These are phyloP conservation scores for Panzeria rudis DNA, from an alignment of 2,888 invertebrate genomes.

Conservation along the genomic window DNA sequence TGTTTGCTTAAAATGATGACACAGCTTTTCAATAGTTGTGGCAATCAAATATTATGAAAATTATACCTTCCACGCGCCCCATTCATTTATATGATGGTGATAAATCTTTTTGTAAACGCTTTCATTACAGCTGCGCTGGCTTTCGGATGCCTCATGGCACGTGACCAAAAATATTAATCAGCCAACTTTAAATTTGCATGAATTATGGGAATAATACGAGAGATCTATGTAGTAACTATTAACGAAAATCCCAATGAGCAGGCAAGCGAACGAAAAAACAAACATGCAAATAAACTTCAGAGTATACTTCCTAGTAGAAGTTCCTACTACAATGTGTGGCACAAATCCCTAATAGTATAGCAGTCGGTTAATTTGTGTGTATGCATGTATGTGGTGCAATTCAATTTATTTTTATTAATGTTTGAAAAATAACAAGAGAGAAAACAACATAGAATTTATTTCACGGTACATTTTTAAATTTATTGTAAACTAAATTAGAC, in stretches of 20 bases:
- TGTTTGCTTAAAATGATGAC: slow-evolving; percentile 56
- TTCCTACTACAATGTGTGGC: slow-evolving; percentile 40
- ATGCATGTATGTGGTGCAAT: slow-evolving; percentile 48
- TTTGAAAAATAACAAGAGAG: not conserved
- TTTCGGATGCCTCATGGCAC: slow-evolving; percentile 76
- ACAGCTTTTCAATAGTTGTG: slow-evolving; percentile 62
- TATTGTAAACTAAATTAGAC: not conserved
- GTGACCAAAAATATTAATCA: slow-evolving; percentile 83
- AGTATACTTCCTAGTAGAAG: slow-evolving; percentile 12
- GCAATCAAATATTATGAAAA: slow-evolving; percentile 67
- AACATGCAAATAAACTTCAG: slow-evolving; percentile 48
- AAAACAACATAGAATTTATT: not conserved
- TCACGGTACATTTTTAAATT: not conserved
- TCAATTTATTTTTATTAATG: slow-evolving; percentile 45
- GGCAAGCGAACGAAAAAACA: not conserved
- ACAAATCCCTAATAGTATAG: slow-evolving; percentile 27
- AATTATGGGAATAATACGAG: slow-evolving; percentile 76
- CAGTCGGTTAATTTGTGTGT: slow-evolving; percentile 62
- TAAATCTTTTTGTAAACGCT: slow-evolving; percentile 75
- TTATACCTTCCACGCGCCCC: slow-evolving; percentile 63
- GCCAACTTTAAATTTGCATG: slow-evolving; percentile 81
- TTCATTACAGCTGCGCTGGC: slow-evolving; percentile 74
- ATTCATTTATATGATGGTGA: slow-evolving; percentile 69
- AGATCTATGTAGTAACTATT: slow-evolving; percentile 52
- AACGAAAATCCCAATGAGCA: slow-evolving; percentile 35